phyloP scores from a whole-genome alignment of 2,888 invertebrate genomes.

The Nesidiocoris tenuis region DNA sequence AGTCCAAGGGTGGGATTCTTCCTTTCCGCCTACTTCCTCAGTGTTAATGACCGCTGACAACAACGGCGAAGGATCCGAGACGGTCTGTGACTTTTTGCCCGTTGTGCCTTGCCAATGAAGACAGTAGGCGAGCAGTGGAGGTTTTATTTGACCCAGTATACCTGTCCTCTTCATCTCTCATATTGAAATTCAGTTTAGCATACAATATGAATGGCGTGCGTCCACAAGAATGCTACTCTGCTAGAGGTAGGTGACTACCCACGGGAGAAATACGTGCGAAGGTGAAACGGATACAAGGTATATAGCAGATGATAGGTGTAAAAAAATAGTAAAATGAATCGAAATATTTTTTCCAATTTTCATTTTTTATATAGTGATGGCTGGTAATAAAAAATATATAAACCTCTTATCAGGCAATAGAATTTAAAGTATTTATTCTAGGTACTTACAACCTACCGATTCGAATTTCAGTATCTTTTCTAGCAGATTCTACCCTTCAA shows the following conservation, averaged over 20 bases:
- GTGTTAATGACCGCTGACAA: background rate
- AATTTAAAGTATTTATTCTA: no score
- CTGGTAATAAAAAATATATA: no score
- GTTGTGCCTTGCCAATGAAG: background rate
- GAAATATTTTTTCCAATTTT: no score
- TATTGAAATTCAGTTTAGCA: slow-evolving; percentile 41
- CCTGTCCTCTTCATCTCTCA: slow-evolving; percentile 13
- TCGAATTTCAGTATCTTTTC: no score
- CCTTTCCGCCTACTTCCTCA: background rate
- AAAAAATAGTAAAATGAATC: no score
- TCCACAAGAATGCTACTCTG: slow-evolving; percentile 16
- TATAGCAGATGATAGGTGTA: no score
- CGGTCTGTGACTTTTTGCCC: background rate
- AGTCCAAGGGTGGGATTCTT: background rate
- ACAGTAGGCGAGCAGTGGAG: slow-evolving; percentile 17
- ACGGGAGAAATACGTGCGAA: background rate
- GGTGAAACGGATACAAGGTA: background rate
- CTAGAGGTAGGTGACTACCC: background rate
- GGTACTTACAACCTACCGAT: no score
- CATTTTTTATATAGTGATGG: no score
- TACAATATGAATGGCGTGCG: slow-evolving; percentile 32
- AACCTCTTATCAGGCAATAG: no score
- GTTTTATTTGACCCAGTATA: slow-evolving; percentile 42
- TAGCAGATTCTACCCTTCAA: no score
- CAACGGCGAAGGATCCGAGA: background rate